Percentiles rank a stretch among this genome's conserved stretches.
Evolutionary conservation across 2,888 invertebrate genomes (phyloP).

Genomic region (Venustoraphidia nigricollis): DNA sequence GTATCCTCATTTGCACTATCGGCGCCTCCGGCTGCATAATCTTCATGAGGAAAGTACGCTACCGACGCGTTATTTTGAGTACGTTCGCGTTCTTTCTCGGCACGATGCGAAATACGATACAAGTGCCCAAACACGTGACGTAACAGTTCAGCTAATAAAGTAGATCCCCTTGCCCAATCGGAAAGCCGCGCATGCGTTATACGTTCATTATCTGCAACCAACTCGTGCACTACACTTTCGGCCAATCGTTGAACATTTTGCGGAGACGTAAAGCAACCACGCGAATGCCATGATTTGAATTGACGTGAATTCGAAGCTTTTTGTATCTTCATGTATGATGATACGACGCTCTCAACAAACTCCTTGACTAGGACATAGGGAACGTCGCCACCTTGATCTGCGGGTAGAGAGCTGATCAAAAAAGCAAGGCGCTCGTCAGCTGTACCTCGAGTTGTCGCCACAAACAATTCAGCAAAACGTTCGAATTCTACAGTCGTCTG

Average conservation of each 20-base stretch:
- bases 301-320: constrained; percentile 36
- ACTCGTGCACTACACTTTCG: constrained; percentile 36
- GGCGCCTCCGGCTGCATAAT: constrained; percentile 17
- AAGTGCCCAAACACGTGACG: constrained; percentile 36
- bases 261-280: constrained; percentile 38
- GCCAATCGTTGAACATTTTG: constrained; percentile 41
- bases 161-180: constrained; percentile 31
- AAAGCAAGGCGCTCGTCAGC: constrained; percentile 45
- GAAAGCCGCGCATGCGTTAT: constrained; percentile 28
- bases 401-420: constrained; percentile 37
- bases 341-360: constrained; percentile 62
- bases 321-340: constrained; percentile 55
- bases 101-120: constrained; percentile 35
- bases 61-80: neutral
- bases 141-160: constrained; percentile 31
- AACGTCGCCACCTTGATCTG: constrained; percentile 33
- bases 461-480: constrained; percentile 51
- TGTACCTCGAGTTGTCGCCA: constrained; percentile 50
- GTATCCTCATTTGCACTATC: constrained; percentile 28
- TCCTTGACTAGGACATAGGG: constrained; percentile 46
- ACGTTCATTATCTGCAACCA: constrained; percentile 25
- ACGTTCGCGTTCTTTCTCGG: constrained; percentile 21
- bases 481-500: constrained; percentile 39
- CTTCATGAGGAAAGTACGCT: constrained; percentile 14
- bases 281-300: constrained; percentile 40